A percentile compares a stretch with the other conserved stretches of the same genome.
phyloP scores from a whole-genome alignment of 2,113 vertebrate species.

The Zootoca vivipara region DNA sequence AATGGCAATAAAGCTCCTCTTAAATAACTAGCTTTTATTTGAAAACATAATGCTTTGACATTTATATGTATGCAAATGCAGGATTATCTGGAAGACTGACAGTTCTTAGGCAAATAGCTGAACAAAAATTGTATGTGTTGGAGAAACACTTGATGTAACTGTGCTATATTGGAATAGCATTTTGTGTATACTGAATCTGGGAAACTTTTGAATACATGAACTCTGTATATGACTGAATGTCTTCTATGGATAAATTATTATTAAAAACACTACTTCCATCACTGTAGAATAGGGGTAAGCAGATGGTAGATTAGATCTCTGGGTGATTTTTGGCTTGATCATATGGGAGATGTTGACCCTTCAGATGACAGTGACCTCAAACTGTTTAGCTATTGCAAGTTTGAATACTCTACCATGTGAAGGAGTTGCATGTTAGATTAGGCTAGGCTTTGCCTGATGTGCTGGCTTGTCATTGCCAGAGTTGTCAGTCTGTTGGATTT shows the following conservation, averaged over 20 bases:
- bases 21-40: background rate
- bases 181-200: background rate
- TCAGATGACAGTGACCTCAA: too few relatives aligned
- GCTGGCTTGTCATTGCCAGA: too few relatives aligned
- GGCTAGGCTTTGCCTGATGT: too few relatives aligned
- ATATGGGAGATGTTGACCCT: too few relatives aligned
- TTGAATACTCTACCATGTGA: background rate
- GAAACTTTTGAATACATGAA: background rate
- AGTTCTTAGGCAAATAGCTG: background rate
- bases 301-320: too few relatives aligned
- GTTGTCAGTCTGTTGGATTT: too few relatives aligned
- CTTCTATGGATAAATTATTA: background rate
- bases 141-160: background rate
- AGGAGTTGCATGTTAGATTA: background rate
- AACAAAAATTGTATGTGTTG: background rate
- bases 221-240: background rate
- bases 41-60: conserved; percentile 1
- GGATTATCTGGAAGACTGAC: conserved; percentile 5
- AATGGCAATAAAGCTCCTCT: background rate
- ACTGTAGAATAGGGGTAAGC: too few relatives aligned
- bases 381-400: background rate
- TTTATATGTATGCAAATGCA: conserved; percentile 10
- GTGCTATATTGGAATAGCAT: background rate
- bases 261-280: background rate
- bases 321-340: too few relatives aligned